A percentile compares a stretch with the other conserved stretches of the same genome.
These are phyloP conservation scores for Nyctalus aviator DNA, from an alignment of 2,797 vertebrate genomes.

Conservation along the genomic window DNA sequence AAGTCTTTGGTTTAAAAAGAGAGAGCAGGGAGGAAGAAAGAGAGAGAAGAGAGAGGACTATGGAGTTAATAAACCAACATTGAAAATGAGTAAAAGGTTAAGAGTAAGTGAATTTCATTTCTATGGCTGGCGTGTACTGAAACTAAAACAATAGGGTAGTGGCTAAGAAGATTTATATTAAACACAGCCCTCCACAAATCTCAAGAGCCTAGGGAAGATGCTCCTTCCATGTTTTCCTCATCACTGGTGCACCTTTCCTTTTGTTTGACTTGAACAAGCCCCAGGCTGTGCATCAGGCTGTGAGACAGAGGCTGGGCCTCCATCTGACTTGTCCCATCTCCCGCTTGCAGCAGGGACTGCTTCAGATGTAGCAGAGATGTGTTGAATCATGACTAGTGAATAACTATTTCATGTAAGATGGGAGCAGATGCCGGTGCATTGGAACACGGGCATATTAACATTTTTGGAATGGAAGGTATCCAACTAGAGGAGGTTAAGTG, in stretches of 20 bases:
- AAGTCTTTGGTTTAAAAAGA: neutral
- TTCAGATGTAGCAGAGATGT: neutral
- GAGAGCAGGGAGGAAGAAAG: no score
- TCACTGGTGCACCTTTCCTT: neutral
- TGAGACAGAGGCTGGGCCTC: neutral
- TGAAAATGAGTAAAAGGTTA: neutral
- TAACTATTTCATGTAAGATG: neutral
- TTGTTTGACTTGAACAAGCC: neutral
- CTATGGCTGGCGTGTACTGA: no score
- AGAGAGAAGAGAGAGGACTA: neutral
- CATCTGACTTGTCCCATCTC: neutral
- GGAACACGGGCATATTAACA: accelerated
- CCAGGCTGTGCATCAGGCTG: neutral
- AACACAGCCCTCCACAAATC: neutral
- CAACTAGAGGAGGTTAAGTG: neutral
- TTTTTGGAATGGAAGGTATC: neutral
- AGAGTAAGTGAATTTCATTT: neutral
- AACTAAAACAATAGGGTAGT: neutral
- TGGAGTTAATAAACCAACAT: neutral
- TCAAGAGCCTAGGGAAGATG: neutral
- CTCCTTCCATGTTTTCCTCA: neutral
- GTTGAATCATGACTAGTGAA: neutral
- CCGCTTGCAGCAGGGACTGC: neutral
- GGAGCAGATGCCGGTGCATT: neutral
- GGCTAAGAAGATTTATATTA: neutral